These are phyloP conservation scores for Tetragnatha versicolor DNA, from an alignment of 1,140 invertebrate species.

Conservation along the genomic window DNA sequence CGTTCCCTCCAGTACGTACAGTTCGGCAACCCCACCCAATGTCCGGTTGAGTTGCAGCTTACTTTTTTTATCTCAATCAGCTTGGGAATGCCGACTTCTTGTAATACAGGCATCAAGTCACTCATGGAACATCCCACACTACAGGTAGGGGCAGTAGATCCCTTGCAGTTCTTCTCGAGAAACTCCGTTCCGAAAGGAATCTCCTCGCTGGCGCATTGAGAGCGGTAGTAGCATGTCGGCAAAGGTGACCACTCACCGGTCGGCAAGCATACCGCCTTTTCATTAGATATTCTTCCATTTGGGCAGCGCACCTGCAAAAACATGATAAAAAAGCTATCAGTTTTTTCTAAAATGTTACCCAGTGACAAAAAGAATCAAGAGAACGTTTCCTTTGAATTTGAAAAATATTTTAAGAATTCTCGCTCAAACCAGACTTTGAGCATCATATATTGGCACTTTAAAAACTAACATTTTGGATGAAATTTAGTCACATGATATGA, in stretches of 20 bases:
- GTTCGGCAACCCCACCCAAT: not conserved
- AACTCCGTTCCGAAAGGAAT: not conserved
- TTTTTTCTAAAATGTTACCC: no score
- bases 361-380: no score
- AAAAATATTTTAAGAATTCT: no score
- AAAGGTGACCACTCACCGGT: not conserved
- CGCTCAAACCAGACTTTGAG: no score
- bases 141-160: not conserved
- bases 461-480: no score
- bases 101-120: not conserved
- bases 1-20: not conserved
- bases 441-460: no score
- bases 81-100: not conserved
- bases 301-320: constrained; percentile 4
- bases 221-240: not conserved
- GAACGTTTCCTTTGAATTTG: no score
- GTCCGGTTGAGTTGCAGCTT: not conserved
- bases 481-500: no score
- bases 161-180: not conserved
- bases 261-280: not conserved
- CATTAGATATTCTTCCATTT: not conserved
- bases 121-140: constrained; percentile 15
- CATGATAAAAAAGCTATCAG: no score
- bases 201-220: not conserved
- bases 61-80: not conserved